Evolutionary conservation across 2,113 vertebrate species (phyloP).

Genomic region (Danionella cerebrum): DNA sequence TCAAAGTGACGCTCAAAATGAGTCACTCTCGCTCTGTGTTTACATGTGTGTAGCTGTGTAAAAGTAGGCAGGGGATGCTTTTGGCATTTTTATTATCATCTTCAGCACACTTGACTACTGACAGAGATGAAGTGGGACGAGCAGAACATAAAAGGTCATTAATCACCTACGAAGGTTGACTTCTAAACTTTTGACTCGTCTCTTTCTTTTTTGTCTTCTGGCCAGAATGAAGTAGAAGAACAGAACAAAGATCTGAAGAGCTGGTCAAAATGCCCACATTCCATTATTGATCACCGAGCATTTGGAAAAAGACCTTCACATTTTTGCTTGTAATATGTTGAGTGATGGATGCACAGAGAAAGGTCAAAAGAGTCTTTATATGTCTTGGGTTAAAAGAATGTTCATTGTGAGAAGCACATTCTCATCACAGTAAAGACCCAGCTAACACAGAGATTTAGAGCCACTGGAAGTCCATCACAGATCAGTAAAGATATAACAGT

Average conservation of each 20-base stretch:
- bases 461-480: too few species aligned
- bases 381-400: too few species aligned
- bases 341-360: too few species aligned
- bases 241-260: conserved; percentile 13
- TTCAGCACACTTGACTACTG: conserved; percentile 37
- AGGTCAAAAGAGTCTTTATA: too few species aligned
- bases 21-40: neutral
- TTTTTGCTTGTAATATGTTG: neutral
- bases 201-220: conserved; percentile 28
- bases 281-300: conserved; percentile 12
- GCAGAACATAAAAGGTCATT: conserved; percentile 24
- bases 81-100: conserved; percentile 34
- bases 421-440: too few species aligned
- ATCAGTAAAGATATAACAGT: too few species aligned
- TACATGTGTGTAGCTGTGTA: neutral
- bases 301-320: conserved; percentile 4
- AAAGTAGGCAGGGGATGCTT: too few species aligned
- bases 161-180: conserved; percentile 30
- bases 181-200: conserved; percentile 27
- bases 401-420: too few species aligned
- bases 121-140: conserved; percentile 33
- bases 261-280: conserved; percentile 1
- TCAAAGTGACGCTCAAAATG: too few species aligned
- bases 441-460: too few species aligned
- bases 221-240: conserved; percentile 24